Base-by-base conservation (phyloP, 2,888 invertebrate genomes). In the Cryptocheilus praepositus region DNA sequence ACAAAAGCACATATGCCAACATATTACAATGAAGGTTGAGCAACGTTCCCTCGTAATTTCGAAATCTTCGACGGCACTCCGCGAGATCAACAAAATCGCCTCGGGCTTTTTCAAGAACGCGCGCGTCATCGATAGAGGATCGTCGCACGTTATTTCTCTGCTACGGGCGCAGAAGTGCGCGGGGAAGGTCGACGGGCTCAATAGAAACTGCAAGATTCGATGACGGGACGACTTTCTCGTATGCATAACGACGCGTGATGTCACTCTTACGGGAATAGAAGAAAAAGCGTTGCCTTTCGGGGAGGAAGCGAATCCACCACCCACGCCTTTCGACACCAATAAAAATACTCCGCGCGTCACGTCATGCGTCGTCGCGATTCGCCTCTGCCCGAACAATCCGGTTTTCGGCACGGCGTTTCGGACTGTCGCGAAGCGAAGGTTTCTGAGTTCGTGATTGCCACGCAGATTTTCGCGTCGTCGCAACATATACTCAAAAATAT, bases 221-320 rank as follows among this genome's bases (percentile, higher is more conserved):
- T 62, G 45, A 45, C 55, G 25, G 58, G 63, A 63, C 57, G 55
- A 67, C 64, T 60, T 61, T 28, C 36, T 59, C 51, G 61, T 57
- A 67, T 53, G 52, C 53, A 66, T 61, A 56, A 61, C 52, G 55
- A 63, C 44, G 58, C 46, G 25, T 69, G 69, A 69, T 61, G 65
- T 69, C 70, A 63, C 55, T 59, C 44, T 22, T 15, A 36, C 46
- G 44, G 66, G 60, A 59, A 45, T 59, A 66, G 36, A 36, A 11
- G 13, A 36, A 36, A 36, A 11, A 36, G 36, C 51, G 44, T 55
- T 36, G 11, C 18, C 28, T 3, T 13, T 61, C 62, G 25, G 52
- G 61, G 51, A 55, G 51, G 21, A 22, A 22, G 53, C 61, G 46
- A 61, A 65, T 65, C 60, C 55, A 51, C 57, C 67, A 57, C 67